phyloP scores from a whole-genome alignment of 2,888 invertebrate genomes.

The Pyrrhia umbra region DNA sequence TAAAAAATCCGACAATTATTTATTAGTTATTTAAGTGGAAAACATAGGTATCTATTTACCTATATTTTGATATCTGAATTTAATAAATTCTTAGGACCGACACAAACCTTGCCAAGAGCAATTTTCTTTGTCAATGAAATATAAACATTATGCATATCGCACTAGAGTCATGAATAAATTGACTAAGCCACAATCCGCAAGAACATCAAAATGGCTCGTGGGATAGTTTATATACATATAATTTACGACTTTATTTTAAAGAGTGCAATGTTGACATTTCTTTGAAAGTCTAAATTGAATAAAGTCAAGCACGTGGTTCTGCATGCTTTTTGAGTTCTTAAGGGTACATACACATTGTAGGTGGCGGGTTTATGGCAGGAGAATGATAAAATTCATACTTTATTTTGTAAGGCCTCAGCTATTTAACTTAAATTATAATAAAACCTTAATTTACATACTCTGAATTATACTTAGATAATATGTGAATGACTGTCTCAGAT shows the following conservation, averaged over 20 bases:
- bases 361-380: too few species aligned
- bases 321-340: neutral
- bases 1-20: too few species aligned
- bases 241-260: neutral
- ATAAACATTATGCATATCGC: neutral
- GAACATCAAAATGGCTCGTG: neutral
- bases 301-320: neutral
- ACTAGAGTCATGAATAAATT: neutral
- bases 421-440: too few species aligned
- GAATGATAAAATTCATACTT: too few species aligned
- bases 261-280: neutral
- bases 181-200: neutral
- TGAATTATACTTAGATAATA: too few species aligned
- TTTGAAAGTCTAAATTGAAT: neutral
- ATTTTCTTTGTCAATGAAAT: neutral
- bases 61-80: neutral
- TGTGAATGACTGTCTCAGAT: too few species aligned
- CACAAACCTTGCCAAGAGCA: neutral
- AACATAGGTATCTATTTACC: too few species aligned
- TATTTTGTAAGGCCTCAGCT: too few species aligned
- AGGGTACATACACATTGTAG: too few species aligned
- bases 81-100: neutral
- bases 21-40: too few species aligned
- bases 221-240: neutral
- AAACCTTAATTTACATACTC: too few species aligned